Base-by-base conservation (phyloP, 53 echinoderm and acorn worm species). In the Glandiceps talaboti region DNA sequence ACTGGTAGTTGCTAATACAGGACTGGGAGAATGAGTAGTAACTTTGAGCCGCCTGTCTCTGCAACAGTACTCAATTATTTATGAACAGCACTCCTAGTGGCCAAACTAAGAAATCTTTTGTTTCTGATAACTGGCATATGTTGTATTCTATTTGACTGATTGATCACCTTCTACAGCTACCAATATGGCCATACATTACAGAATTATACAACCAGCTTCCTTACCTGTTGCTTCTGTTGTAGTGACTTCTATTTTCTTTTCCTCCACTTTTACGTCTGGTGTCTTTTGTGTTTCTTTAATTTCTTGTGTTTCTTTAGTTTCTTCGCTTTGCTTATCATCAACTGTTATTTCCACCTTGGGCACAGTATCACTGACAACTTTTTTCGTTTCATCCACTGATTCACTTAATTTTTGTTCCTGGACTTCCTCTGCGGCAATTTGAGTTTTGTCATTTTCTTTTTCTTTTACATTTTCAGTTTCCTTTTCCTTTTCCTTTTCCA, bases 251-350 rank as follows among this genome's bases (percentile, higher is more conserved):
- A 20, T 6, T 45, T 45, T 6, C 6, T 6, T 45, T 45, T 45
- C 64, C 20, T 45, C 64, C 64, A 20, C 6, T 45, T 45, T 45
- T n/a, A n/a, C n/a, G n/a, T n/a, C n/a, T n/a, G n/a, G n/a, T n/a
- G n/a, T n/a, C n/a, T n/a, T n/a, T n/a, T n/a, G n/a, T n/a, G n/a
- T n/a, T n/a, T n/a, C n/a, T 12, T 20, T 45, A 20, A 45, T 20
- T 12, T 45, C 20, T 45, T 45, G 6, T 20, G 84, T 33, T 88
- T 91, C 85, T 91, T 99, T 78, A 90, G 87, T 75, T 75, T 90
- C 30, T 90, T 90, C 84, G 90, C 89, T 80, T 85, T 88, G 33
- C 73, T 85, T 25, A 45, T 33, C 28, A 6, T 85, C 82, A n/a
- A 75, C 80, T 76, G 79, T 32, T 33, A 31, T 33, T 73, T 80